Percentiles rank a stretch among this genome's conserved stretches.
These are phyloP conservation scores for Halichoeres trimaculatus DNA, from an alignment of 2,113 vertebrate species.

Conservation along the genomic window DNA sequence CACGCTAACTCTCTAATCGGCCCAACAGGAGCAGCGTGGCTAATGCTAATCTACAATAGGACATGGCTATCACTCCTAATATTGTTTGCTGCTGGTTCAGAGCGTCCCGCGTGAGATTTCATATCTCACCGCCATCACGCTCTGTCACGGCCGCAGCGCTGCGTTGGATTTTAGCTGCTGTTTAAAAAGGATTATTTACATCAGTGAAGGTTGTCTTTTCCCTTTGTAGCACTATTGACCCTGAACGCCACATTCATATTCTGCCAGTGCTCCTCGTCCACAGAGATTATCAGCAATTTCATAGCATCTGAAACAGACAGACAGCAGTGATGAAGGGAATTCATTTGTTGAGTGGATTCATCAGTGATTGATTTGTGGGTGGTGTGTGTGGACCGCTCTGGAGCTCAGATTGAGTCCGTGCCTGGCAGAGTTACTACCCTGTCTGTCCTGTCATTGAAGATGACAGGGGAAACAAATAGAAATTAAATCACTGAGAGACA, in stretches of 20 bases:
- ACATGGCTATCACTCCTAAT: constrained; percentile 35
- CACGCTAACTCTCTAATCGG: constrained; percentile 18
- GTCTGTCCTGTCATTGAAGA: constrained; percentile 21
- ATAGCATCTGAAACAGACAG: constrained; percentile 21
- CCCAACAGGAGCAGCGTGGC: constrained; percentile 33
- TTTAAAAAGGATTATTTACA: constrained; percentile 47
- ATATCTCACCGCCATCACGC: constrained; percentile 26
- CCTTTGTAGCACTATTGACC: constrained; percentile 18
- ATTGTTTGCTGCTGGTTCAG: constrained; percentile 29
- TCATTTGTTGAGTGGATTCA: constrained; percentile 45
- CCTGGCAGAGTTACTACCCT: constrained; percentile 10
- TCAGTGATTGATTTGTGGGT: constrained; percentile 53
- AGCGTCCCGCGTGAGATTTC: constrained; percentile 36
- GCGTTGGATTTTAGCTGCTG: constrained; percentile 8
- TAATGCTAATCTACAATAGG: constrained; percentile 50
- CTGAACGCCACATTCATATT: constrained; percentile 36
- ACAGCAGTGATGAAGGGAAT: constrained; percentile 15
- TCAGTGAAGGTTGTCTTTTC: constrained; percentile 25
- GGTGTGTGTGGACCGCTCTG: neutral
- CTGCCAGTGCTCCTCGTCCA: constrained; percentile 11
- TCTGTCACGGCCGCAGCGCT: constrained; percentile 24
- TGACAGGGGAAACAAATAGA: constrained; percentile 55
- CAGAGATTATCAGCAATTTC: constrained; percentile 38
- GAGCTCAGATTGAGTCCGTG: constrained; percentile 15
- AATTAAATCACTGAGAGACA: constrained; percentile 52